Conservation (phyloP, 2,888 invertebrate species). For the Glaucopsyche alexis region DNA sequence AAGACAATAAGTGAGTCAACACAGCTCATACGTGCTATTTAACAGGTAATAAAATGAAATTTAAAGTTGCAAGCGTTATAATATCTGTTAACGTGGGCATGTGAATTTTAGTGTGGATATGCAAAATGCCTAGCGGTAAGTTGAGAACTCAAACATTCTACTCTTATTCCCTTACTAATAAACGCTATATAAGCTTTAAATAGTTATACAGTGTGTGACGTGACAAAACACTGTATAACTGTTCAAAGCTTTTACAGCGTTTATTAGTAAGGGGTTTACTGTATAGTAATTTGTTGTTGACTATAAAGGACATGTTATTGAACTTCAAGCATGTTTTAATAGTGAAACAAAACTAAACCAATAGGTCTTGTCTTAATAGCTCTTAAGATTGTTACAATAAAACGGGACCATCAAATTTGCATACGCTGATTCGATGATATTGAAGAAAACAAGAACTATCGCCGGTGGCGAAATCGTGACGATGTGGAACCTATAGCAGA, state of each 20-base stretch:
- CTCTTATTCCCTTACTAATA: no score
- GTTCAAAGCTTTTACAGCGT: no score
- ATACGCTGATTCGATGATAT: slow-evolving; percentile 5
- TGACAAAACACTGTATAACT: no score
- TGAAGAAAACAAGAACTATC: slow-evolving; percentile 7
- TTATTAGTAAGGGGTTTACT: no score
- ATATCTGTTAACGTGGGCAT: neutral
- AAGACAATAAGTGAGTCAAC: slow-evolving; percentile 28
- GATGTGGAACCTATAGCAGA: slow-evolving; percentile 8
- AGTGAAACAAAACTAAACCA: no score
- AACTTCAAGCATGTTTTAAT: no score
- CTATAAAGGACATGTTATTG: no score
- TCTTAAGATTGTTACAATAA: neutral
- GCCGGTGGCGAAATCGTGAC: slow-evolving; percentile 18
- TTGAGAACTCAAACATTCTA: neutral
- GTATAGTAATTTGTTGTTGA: no score
- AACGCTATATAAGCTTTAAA: no score
- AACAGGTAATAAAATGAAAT: slow-evolving; percentile 21
- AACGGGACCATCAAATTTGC: neutral
- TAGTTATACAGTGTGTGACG: no score
- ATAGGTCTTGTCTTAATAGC: neutral
- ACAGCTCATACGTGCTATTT: slow-evolving; percentile 46
- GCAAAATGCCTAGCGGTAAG: neutral
- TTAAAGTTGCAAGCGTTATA: neutral
- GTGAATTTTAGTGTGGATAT: slow-evolving; percentile 20